Conservation (phyloP, 2,888 invertebrate species). For the Octonoba sinensis region DNA sequence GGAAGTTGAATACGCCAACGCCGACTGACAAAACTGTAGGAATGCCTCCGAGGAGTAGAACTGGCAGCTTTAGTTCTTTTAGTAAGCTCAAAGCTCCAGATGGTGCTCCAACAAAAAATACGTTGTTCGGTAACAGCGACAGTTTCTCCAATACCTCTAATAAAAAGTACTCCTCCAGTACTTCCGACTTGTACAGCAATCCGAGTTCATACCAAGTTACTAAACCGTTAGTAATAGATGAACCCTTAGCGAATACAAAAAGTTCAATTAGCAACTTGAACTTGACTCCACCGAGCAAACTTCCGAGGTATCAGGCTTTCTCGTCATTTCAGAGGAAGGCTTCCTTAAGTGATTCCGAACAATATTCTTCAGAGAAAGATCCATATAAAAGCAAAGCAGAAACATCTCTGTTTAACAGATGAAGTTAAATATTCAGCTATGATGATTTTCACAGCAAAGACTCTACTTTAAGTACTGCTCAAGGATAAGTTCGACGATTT, state of each 20-base stretch:
- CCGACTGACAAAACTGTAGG: not conserved
- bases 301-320: conserved; percentile 49
- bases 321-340: conserved; percentile 32
- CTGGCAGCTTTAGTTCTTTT: conserved; percentile 47
- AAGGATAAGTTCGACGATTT: no score
- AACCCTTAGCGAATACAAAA: conserved; percentile 24
- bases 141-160: conserved; percentile 6
- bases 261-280: conserved; percentile 38
- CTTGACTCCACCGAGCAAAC: conserved; percentile 19
- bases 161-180: conserved; percentile 53
- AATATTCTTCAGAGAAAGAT: conserved; percentile 29
- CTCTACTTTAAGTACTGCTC: no score
- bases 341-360: conserved; percentile 46
- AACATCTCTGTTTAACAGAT: conserved; percentile 41
- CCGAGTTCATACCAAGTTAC: conserved; percentile 19
- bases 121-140: conserved; percentile 3
- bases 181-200: conserved; percentile 43
- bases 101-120: conserved; percentile 9
- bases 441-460: no score
- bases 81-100: conserved; percentile 41
- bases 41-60: conserved; percentile 20
- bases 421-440: not conserved
- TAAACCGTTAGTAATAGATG: conserved; percentile 31
- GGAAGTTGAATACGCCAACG: conserved; percentile 23
- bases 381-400: conserved; percentile 18